Evolutionary conservation across 2,888 invertebrate genomes (phyloP), one percentile per base, ranked within the genome.

Genomic region (Rhynchonema sp.): DNA sequence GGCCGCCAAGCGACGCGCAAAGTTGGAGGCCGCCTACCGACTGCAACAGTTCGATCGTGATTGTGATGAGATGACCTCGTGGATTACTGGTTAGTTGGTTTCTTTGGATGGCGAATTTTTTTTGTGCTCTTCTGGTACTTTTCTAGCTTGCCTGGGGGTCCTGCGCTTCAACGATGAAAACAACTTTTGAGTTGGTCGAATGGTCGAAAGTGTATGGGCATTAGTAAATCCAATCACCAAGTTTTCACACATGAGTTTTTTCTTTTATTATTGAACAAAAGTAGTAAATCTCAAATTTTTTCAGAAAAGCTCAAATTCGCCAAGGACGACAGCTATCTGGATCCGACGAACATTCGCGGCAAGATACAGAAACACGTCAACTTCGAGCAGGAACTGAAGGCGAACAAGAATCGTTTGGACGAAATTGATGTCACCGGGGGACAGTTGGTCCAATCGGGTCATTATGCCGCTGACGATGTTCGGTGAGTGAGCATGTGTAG

Each of bases 321-420:
- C 38, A 73, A 75, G 30, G 78, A 79, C 69, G 77, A 78, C 64
- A 76, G 74, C 64, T 79, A 78, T 65, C 65, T 77, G 70, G 98
- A 98, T 77, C 96, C 98, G 0, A 96, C 96, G 1, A 98, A 98
- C 78, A 79, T 98, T 65, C 94, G 92, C 73, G 94, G 92, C 56
- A 91, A 96, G 77, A 86, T 94, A 64, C 94, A 96, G 77, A 96
- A 96, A 76, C 94, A 96, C 74, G 89, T 90, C 76, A 96, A 92
- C 77, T 96, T 96, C 76, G 94, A 94, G 74, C 92, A 94, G 72
- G 98, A 99, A 76, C 78, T 99, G 65, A 86, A 85, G 69, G 96
- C 98, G 25, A 98, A 98, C 75, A 87, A 88, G 64, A 86, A 86
- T 1, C 82, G 96, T 26, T 87, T 98, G 75, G 92, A 96, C 70